A percentile compares a stretch with the other conserved stretches of the same genome.
Evolutionary conservation across 2,797 vertebrate genomes (phyloP).

Genomic region (Fundulus diaphanus): DNA sequence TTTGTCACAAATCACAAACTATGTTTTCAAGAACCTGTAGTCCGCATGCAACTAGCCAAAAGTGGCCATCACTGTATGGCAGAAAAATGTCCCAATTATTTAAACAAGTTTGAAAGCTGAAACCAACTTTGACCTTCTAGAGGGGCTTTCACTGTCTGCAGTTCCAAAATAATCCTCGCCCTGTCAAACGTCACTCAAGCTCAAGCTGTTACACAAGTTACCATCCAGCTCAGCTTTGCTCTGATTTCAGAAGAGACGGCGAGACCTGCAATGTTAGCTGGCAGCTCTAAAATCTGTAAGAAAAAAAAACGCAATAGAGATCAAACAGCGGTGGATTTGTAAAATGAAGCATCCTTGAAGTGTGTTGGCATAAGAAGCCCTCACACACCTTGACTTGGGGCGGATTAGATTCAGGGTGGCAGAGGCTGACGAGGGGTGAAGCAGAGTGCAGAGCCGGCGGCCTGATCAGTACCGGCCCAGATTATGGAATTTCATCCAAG

Average conservation of each 20-base stretch:
- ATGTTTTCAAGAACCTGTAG: no score
- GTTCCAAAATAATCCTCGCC: slow-evolving; percentile 79
- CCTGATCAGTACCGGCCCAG: slow-evolving; percentile 62
- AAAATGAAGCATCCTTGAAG: slow-evolving; percentile 73
- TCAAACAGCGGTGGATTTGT: slow-evolving; percentile 77
- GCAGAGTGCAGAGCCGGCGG: slow-evolving; percentile 16
- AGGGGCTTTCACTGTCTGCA: slow-evolving; percentile 73
- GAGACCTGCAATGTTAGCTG: slow-evolving; percentile 72
- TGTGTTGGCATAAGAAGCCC: slow-evolving; percentile 59
- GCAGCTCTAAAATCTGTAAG: slow-evolving; percentile 75
- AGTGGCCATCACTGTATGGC: slow-evolving; percentile 57
- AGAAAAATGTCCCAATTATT: slow-evolving; percentile 65
- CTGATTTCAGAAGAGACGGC: slow-evolving; percentile 64
- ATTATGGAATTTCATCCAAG: slow-evolving; percentile 52
- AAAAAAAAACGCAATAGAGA: slow-evolving; percentile 67
- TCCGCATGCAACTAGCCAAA: slow-evolving; percentile 67
- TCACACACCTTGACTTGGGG: slow-evolving; percentile 62
- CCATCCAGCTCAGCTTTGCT: slow-evolving; percentile 78
- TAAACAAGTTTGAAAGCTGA: slow-evolving; percentile 77
- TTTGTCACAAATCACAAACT: no score
- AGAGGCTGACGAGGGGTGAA: slow-evolving; percentile 19
- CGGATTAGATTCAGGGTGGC: slow-evolving; percentile 19
- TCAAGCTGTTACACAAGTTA: slow-evolving; percentile 76
- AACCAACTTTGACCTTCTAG: slow-evolving; percentile 80
- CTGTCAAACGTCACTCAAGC: slow-evolving; percentile 84